These are phyloP conservation scores for Arctia plantaginis DNA, from an alignment of 2,888 invertebrate genomes.

Conservation along the genomic window DNA sequence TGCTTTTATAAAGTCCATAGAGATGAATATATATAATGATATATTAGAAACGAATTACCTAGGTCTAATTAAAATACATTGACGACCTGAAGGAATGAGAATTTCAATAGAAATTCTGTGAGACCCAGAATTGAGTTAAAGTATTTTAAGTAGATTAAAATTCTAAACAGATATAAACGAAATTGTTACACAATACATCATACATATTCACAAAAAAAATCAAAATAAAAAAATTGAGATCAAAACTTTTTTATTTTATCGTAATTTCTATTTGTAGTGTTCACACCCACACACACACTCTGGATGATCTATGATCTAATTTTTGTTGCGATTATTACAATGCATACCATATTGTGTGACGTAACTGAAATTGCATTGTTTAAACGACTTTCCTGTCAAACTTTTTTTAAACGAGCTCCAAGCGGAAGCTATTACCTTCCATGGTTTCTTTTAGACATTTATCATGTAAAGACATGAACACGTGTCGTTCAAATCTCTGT, in stretches of 20 bases:
- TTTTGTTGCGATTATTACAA: not conserved
- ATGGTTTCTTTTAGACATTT: slow-evolving; percentile 30
- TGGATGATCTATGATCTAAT: not conserved
- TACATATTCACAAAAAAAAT: not conserved
- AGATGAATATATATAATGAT: no score
- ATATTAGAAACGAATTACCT: no score
- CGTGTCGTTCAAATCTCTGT: slow-evolving; percentile 20
- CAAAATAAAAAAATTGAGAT: not conserved
- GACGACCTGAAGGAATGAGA: no score
- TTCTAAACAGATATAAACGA: no score
- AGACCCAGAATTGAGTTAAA: no score
- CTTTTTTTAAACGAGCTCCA: not conserved
- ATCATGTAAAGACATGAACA: slow-evolving; percentile 26
- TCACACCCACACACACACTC: not conserved
- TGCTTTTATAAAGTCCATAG: no score
- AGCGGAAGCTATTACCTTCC: not conserved
- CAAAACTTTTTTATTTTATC: not conserved
- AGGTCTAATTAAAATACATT: no score
- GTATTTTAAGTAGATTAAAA: no score
- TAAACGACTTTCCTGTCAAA: not conserved
- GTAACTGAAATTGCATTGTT: slow-evolving; percentile 7
- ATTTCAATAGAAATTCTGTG: no score
- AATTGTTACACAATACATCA: not conserved
- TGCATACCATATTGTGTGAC: not conserved
- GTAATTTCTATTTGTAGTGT: not conserved